Evolutionary conservation across 1,140 invertebrate species (phyloP).

Genomic region (Nephotettix cincticeps): DNA sequence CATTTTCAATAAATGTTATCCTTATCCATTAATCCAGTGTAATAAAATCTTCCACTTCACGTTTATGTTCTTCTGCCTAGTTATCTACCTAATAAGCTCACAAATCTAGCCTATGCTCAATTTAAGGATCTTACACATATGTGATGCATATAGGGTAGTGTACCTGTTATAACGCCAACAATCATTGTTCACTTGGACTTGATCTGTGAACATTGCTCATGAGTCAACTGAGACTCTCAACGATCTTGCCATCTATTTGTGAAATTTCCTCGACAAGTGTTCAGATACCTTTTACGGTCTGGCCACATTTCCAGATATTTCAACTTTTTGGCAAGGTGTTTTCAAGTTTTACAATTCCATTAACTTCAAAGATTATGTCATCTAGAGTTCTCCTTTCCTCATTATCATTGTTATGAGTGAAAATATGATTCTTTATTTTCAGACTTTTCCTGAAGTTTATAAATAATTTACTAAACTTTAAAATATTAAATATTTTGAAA

Average conservation of each 20-base stretch:
- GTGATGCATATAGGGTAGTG: too few relatives aligned
- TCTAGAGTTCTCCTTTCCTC: neutral
- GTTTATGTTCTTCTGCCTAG: too few relatives aligned
- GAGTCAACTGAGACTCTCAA: neutral
- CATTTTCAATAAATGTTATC: too few relatives aligned
- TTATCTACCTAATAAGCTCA: too few relatives aligned
- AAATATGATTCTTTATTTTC: too few relatives aligned
- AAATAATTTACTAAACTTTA: too few relatives aligned
- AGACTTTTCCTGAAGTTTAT: too few relatives aligned
- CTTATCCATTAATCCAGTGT: too few relatives aligned
- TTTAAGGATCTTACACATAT: too few relatives aligned
- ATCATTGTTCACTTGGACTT: neutral
- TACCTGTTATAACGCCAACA: neutral
- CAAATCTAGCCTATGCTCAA: too few relatives aligned
- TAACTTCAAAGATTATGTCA: neutral
- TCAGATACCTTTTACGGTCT: neutral
- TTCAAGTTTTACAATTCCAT: neutral
- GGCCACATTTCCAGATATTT: neutral
- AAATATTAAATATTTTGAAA: too few relatives aligned
- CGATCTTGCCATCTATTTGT: neutral
- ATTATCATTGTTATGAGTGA: neutral
- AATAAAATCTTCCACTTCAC: too few relatives aligned
- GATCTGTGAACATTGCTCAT: neutral
- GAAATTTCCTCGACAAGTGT: neutral
- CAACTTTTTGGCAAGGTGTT: neutral